Evolutionary conservation across 2,888 invertebrate genomes (phyloP).

Genomic region (Linnaemya tessellans): DNA sequence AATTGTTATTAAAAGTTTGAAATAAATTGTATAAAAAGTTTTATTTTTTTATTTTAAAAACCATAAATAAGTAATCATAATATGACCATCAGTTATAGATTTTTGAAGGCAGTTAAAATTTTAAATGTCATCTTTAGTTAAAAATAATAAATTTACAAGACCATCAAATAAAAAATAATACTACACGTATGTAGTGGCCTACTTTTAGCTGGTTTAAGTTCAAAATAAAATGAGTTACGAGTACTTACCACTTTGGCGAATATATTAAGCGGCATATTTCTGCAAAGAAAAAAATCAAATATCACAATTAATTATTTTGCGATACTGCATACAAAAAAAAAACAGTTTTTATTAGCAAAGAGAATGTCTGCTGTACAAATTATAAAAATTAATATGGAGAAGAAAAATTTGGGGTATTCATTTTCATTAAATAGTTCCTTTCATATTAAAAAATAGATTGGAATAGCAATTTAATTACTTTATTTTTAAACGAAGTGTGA

Average conservation of each 20-base stretch:
- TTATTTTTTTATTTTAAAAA: not conserved
- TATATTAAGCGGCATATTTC: not conserved
- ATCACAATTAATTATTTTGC: not conserved
- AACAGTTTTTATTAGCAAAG: too few species aligned
- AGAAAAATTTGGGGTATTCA: too few species aligned
- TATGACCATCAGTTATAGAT: slow-evolving; percentile 41
- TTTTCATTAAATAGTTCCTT: too few species aligned
- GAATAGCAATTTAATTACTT: too few species aligned
- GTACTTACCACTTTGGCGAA: not conserved
- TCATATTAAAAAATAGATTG: too few species aligned
- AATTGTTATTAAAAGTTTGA: slow-evolving; percentile 25
- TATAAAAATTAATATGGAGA: too few species aligned
- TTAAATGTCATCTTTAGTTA: slow-evolving; percentile 58
- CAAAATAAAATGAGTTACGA: slow-evolving; percentile 3
- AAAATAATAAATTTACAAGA: slow-evolving; percentile 14
- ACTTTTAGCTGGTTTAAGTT: slow-evolving; percentile 13
- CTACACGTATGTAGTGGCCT: slow-evolving; percentile 3
- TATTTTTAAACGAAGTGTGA: too few species aligned
- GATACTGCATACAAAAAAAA: too few species aligned
- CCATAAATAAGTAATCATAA: slow-evolving; percentile 27
- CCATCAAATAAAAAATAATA: not conserved
- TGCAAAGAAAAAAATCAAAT: not conserved
- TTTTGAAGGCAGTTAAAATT: slow-evolving; percentile 36
- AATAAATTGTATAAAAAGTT: slow-evolving; percentile 20
- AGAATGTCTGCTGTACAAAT: too few species aligned